Conservation (phyloP, 2,888 invertebrate species). For the Conus canariensis region DNA sequence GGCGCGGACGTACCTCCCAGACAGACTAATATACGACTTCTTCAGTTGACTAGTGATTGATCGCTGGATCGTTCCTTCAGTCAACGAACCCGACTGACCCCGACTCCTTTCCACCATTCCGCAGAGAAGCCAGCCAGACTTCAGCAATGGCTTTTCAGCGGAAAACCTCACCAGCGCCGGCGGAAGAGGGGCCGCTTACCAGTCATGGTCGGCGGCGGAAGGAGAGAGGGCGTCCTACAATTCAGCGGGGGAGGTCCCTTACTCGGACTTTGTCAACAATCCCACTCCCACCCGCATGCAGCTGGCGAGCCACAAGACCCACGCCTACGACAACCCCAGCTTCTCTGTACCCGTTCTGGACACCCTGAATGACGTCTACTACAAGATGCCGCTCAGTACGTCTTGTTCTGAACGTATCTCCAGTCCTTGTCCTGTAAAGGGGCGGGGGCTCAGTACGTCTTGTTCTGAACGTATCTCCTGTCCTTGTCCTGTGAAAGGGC, state of each 20-base stretch:
- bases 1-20: too few species aligned
- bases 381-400: slow-evolving; percentile 22
- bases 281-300: slow-evolving; percentile 32
- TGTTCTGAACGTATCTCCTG: too few species aligned
- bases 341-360: slow-evolving; percentile 29
- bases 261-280: slow-evolving; percentile 12
- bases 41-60: too few species aligned
- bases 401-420: neutral
- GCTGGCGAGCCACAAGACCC: slow-evolving; percentile 13
- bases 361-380: neutral
- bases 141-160: slow-evolving; percentile 22
- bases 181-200: neutral
- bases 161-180: neutral
- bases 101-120: neutral
- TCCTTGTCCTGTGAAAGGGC: neutral
- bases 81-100: too few species aligned
- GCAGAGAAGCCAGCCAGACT: slow-evolving; percentile 12
- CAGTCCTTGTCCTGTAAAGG: neutral
- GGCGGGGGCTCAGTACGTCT: neutral
- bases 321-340: slow-evolving; percentile 34
- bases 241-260: neutral
- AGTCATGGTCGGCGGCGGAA: neutral
- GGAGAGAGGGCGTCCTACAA: neutral
- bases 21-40: too few species aligned
- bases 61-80: too few species aligned